phyloP scores from a whole-genome alignment of 2,888 invertebrate species.

The Lithophane ornitopus region DNA sequence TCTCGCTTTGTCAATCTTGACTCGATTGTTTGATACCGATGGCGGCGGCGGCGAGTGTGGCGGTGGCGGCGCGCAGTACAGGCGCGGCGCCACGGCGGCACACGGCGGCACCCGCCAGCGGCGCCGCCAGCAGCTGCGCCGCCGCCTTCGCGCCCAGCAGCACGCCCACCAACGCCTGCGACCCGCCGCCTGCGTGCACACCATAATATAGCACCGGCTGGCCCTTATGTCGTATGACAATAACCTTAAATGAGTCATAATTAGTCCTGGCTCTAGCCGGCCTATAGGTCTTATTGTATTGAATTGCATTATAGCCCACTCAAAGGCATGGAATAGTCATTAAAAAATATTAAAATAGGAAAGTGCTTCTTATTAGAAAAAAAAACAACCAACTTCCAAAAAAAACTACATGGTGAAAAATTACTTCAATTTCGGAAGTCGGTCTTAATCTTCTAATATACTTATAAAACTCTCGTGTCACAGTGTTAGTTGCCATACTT shows the following conservation, averaged over 20 bases:
- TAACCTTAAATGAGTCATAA: too few species aligned
- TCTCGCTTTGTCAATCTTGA: neutral
- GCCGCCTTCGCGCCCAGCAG: conserved; percentile 85
- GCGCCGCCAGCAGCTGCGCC: conserved; percentile 80
- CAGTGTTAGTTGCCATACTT: too few species aligned
- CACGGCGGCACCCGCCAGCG: conserved; percentile 79
- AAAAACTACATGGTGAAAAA: too few species aligned
- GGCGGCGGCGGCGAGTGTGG: conserved; percentile 77
- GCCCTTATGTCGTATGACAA: neutral
- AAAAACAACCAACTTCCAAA: too few species aligned
- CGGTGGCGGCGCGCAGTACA: conserved; percentile 78
- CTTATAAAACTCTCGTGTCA: neutral
- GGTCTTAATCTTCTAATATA: too few species aligned
- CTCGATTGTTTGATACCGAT: conserved; percentile 62
- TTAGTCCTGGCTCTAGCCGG: neutral
- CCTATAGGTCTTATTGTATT: too few species aligned
- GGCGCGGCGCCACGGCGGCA: conserved; percentile 76
- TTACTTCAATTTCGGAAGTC: too few species aligned
- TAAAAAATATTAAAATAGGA: too few species aligned
- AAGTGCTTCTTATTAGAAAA: too few species aligned
- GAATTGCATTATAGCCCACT: too few species aligned
- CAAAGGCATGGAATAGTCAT: too few species aligned
- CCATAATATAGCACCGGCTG: neutral
- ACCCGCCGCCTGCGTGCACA: conserved; percentile 51
- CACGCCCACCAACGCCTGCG: conserved; percentile 79